phyloP scores from a whole-genome alignment of 2,113 vertebrate genomes.

The Rynchops niger region DNA sequence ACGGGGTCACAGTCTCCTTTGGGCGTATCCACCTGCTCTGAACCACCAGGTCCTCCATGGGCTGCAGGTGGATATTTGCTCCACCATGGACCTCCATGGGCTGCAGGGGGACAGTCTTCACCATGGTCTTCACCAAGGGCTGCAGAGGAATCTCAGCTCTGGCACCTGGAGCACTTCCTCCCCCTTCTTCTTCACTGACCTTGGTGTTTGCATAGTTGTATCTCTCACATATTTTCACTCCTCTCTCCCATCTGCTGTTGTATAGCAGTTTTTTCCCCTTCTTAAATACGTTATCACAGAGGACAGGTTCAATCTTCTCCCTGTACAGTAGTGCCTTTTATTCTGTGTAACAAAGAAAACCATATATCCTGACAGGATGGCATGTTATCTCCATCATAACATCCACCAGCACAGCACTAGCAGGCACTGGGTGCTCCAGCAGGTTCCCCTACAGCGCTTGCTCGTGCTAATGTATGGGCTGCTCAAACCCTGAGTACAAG shows the following conservation, averaged over 20 bases:
- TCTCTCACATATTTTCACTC: not conserved
- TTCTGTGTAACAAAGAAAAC: not conserved
- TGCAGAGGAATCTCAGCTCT: not conserved
- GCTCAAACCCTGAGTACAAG: fast-evolving
- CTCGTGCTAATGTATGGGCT: not conserved
- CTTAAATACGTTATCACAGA: not conserved
- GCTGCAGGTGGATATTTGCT: not conserved
- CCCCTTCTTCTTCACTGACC: not conserved
- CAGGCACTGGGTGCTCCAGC: not conserved
- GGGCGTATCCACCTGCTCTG: not conserved
- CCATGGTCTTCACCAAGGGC: not conserved
- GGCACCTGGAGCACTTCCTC: not conserved
- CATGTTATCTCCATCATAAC: not conserved
- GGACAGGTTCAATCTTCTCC: not conserved
- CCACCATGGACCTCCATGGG: too few species aligned
- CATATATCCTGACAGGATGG: not conserved
- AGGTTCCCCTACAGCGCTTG: not conserved
- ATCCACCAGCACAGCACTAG: not conserved
- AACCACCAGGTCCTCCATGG: not conserved
- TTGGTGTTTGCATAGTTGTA: not conserved
- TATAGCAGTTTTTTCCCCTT: not conserved
- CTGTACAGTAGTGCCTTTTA: not conserved
- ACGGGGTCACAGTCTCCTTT: not conserved
- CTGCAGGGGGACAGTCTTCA: not conserved
- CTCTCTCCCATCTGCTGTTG: not conserved